Conservation (phyloP, 1,140 invertebrate species). For the Bombus vancouverensis region DNA sequence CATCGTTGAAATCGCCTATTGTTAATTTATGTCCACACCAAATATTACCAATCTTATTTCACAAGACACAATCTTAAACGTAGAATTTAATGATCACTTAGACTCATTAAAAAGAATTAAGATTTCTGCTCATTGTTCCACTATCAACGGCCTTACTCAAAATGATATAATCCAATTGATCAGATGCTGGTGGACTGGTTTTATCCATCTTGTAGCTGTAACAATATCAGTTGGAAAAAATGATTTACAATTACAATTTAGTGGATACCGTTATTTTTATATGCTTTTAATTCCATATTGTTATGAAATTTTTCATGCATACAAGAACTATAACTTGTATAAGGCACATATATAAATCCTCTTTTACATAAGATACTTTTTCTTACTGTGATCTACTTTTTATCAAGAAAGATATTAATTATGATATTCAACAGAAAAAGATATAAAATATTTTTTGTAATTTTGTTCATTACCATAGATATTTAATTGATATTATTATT, state of each 20-base stretch:
- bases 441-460: not conserved
- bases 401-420: not conserved
- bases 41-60: slow-evolving; percentile 75
- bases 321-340: not conserved
- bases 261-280: not conserved
- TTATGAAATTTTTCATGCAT: not conserved
- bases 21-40: slow-evolving; percentile 76
- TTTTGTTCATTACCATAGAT: not conserved
- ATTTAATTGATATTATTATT: slow-evolving; percentile 12
- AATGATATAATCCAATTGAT: slow-evolving; percentile 75
- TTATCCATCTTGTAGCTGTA: slow-evolving; percentile 83
- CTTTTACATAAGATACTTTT: not conserved
- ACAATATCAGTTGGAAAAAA: slow-evolving; percentile 53
- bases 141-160: slow-evolving; percentile 73
- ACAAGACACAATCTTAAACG: slow-evolving; percentile 73
- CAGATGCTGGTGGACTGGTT: slow-evolving; percentile 77
- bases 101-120: not conserved
- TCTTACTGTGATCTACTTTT: slow-evolving; percentile 23
- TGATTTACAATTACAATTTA: not conserved
- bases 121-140: slow-evolving; percentile 18
- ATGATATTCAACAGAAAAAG: not conserved
- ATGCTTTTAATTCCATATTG: not conserved
- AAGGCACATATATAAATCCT: not conserved
- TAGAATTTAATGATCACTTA: slow-evolving; percentile 13
- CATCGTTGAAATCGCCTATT: slow-evolving; percentile 70